Conservation (phyloP, 2,888 invertebrate species). For the Nemoura dubitans region DNA sequence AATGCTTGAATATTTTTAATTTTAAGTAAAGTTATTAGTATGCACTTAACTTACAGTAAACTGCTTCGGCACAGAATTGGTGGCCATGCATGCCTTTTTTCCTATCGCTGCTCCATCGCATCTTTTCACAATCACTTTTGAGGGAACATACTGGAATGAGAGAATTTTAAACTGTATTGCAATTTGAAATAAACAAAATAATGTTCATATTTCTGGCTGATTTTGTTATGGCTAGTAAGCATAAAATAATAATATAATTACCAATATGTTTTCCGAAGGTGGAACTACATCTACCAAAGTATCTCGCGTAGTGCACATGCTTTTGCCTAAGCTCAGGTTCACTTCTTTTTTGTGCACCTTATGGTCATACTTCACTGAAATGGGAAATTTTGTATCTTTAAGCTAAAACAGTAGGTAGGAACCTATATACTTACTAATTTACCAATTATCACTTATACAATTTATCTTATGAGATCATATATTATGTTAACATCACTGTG, state of each 20-base stretch:
- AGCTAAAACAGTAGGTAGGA: too few species aligned
- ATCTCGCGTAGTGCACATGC: background rate
- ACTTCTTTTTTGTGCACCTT: background rate
- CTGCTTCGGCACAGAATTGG: background rate
- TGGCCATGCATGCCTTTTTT: background rate
- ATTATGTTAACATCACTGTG: too few species aligned
- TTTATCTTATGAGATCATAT: too few species aligned
- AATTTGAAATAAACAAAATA: too few species aligned
- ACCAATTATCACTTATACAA: too few species aligned
- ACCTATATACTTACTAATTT: too few species aligned
- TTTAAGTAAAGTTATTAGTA: background rate
- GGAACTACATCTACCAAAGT: background rate
- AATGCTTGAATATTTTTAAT: too few species aligned
- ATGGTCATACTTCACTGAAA: background rate
- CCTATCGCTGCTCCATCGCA: background rate
- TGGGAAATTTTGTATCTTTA: background rate
- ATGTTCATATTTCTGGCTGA: too few species aligned
- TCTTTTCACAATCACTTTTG: background rate
- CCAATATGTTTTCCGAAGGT: background rate
- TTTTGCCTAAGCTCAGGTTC: background rate
- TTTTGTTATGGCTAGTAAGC: too few species aligned
- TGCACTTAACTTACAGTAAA: background rate
- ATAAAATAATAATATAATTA: background rate
- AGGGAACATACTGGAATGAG: background rate
- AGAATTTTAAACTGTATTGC: too few species aligned